Evolutionary conservation across 2,113 vertebrate genomes (phyloP).

Genomic region (Turdus rufiventris): DNA sequence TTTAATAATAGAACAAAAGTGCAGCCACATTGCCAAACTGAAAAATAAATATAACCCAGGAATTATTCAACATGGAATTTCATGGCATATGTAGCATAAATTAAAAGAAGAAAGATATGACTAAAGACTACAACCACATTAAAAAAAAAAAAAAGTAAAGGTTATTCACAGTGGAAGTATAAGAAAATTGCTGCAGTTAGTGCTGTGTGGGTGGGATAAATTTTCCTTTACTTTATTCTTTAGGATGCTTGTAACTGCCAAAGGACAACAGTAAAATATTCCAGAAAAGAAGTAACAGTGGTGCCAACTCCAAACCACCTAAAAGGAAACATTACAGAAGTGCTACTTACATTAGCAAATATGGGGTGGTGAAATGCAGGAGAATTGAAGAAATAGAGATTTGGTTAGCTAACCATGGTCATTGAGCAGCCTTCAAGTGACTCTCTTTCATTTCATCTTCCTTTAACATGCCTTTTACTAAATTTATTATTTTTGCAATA

Average conservation of each 20-base stretch:
- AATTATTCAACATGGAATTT: not conserved
- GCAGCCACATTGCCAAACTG: not conserved
- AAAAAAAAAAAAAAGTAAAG: not conserved
- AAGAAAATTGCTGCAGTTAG: not conserved
- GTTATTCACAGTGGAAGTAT: not conserved
- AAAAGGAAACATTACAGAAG: not conserved
- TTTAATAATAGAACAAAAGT: not conserved
- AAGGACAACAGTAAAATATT: not conserved
- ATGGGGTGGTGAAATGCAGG: not conserved
- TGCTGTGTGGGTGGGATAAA: not conserved
- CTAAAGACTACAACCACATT: not conserved
- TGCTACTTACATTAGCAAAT: not conserved
- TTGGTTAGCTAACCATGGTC: not conserved
- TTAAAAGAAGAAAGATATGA: not conserved
- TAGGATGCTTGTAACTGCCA: not conserved
- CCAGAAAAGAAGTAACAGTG: not conserved
- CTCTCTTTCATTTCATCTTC: not conserved
- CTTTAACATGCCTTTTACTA: not conserved
- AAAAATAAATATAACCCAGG: not conserved
- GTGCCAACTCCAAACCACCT: not conserved
- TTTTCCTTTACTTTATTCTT: not conserved
- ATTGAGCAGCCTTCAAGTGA: not conserved
- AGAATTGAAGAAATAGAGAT: not conserved
- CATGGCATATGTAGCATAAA: not conserved
- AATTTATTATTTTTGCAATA: not conserved